Evolutionary conservation across 2,888 invertebrate genomes (phyloP).

Genomic region (Epiblema foenella): DNA sequence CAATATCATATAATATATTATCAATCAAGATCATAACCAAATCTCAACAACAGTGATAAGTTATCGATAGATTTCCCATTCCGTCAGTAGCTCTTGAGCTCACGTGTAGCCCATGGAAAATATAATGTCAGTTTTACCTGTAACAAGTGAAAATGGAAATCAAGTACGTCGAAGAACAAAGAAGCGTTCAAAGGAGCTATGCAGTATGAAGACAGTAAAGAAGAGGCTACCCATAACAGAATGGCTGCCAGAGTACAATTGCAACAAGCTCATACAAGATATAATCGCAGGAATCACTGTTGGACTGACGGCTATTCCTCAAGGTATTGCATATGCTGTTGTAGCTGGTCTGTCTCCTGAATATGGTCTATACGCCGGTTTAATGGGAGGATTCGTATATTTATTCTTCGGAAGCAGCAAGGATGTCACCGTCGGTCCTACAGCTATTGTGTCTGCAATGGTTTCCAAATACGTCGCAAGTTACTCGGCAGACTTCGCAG

Average conservation of each 20-base stretch:
- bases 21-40: conserved; percentile 16
- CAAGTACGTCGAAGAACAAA: conserved; percentile 15
- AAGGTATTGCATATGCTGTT: conserved; percentile 92
- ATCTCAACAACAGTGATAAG: conserved; percentile 28
- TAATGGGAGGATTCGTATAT: conserved; percentile 96
- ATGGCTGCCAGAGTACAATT: conserved; percentile 88
- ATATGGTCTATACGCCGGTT: conserved; percentile 96
- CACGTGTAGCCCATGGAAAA: not conserved
- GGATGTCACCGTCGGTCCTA: conserved; percentile 91
- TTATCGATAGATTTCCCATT: not conserved
- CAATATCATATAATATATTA: conserved; percentile 13
- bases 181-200: not conserved
- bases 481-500: conserved; percentile 88
- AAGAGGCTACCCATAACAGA: conserved; percentile 82
- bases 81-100: conserved; percentile 1
- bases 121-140: conserved; percentile 10
- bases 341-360: conserved; percentile 89
- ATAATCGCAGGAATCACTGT: conserved; percentile 90
- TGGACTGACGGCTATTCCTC: conserved; percentile 91
- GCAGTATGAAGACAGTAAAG: conserved; percentile 16
- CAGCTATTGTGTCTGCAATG: conserved; percentile 95
- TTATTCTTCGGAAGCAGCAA: conserved; percentile 94
- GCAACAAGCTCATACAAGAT: conserved; percentile 86
- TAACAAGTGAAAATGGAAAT: conserved; percentile 9
- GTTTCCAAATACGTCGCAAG: conserved; percentile 87